phyloP scores from a whole-genome alignment of 2,113 vertebrate genomes.

The Plotosus lineatus region DNA sequence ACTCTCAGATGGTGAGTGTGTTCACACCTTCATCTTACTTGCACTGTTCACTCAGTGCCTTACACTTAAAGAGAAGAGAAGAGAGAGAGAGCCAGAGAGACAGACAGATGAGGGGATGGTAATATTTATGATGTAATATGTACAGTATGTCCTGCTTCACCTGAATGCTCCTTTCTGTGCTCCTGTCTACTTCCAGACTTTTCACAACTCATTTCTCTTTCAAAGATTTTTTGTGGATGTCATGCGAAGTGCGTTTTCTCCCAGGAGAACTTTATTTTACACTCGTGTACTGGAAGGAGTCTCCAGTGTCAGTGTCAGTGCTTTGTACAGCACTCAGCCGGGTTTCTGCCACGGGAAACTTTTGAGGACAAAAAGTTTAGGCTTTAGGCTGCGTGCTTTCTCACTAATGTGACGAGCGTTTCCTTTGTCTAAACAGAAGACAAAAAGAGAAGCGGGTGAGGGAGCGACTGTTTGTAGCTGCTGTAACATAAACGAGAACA shows the following conservation, averaged over 20 bases:
- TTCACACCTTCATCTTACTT: neutral
- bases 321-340: neutral
- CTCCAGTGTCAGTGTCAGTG: neutral
- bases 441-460: neutral
- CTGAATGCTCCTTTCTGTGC: neutral
- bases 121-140: neutral
- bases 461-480: neutral
- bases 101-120: neutral
- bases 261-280: neutral
- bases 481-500: neutral
- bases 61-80: neutral
- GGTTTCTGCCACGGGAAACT: neutral
- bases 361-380: neutral
- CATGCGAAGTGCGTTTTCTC: neutral
- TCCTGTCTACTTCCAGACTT: too few relatives aligned
- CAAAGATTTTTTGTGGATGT: too few relatives aligned
- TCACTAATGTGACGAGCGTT: neutral
- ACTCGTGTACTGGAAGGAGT: neutral
- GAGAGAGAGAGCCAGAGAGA: neutral
- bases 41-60: conserved; percentile 3
- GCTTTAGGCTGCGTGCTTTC: neutral
- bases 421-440: neutral
- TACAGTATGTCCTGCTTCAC: neutral
- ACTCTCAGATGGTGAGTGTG: conserved; percentile 94
- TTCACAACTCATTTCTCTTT: too few relatives aligned